phyloP scores from a whole-genome alignment of 2,797 vertebrate species.

The Clarias pachynema region DNA sequence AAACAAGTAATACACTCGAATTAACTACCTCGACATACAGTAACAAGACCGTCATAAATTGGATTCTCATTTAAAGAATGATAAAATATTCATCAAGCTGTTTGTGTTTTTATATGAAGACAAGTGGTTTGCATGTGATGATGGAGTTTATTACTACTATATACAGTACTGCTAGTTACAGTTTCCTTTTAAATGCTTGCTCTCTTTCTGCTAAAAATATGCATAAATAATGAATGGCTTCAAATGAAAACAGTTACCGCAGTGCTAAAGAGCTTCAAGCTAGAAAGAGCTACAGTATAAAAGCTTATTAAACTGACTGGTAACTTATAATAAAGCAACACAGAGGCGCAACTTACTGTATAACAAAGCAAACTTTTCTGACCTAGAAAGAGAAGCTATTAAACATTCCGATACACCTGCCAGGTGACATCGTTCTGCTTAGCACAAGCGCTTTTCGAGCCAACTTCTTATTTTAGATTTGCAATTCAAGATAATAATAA shows the following conservation, averaged over 20 bases:
- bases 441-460: constrained; percentile 19
- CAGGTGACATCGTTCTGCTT: constrained; percentile 22
- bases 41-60: background rate
- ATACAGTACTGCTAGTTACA: background rate
- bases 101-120: constrained; percentile 1
- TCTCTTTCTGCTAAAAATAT: constrained; percentile 1
- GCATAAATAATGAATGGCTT: constrained; percentile 4
- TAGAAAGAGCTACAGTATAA: background rate
- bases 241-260: background rate
- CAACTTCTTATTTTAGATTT: constrained; percentile 30
- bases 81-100: constrained; percentile 26
- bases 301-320: constrained; percentile 16
- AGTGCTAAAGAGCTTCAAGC: background rate
- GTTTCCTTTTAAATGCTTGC: background rate
- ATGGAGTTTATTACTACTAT: background rate
- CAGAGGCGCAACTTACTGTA: background rate
- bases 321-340: constrained; percentile 17
- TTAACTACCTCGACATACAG: background rate
- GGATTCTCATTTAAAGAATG: background rate
- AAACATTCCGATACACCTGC: constrained; percentile 38
- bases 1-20: too few relatives aligned
- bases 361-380: constrained; percentile 24
- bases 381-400: constrained; percentile 25
- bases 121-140: background rate
- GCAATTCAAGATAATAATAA: background rate